Evolutionary conservation across 2,113 vertebrate species (phyloP).

Genomic region (Puma concolor): DNA sequence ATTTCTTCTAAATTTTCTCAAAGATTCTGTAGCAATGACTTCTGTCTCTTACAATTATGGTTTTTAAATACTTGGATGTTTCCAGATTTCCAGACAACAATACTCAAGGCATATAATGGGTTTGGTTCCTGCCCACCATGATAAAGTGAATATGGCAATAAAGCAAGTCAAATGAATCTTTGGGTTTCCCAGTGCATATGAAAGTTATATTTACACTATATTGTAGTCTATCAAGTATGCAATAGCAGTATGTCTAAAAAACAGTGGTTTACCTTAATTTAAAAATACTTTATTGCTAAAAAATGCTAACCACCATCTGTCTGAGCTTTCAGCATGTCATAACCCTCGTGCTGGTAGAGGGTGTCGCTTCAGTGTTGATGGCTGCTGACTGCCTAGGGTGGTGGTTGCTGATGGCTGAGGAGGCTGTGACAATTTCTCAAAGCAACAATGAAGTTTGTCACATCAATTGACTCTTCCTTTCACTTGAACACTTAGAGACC

Average conservation of each 20-base stretch:
- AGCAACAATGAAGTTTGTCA: neutral
- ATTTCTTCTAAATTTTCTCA: conserved; percentile 1
- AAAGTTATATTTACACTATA: neutral
- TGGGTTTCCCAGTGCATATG: neutral
- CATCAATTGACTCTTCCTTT: neutral
- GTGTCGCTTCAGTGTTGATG: neutral
- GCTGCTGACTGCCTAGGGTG: neutral
- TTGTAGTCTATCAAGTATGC: neutral
- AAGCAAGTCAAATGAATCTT: neutral
- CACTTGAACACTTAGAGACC: neutral
- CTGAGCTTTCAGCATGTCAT: neutral
- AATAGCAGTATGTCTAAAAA: neutral
- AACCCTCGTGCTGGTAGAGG: neutral
- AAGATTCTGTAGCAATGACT: neutral
- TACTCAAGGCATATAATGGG: fast-evolving
- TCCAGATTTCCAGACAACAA: neutral
- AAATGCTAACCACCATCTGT: neutral
- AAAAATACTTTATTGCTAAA: neutral
- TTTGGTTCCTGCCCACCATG: neutral
- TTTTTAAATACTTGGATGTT: neutral
- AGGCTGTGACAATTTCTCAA: neutral
- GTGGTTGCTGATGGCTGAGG: neutral
- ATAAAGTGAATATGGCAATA: neutral
- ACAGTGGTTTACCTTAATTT: neutral
- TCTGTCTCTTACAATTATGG: neutral